These are phyloP conservation scores for Steinernema feltiae DNA, from an alignment of 1,140 invertebrate species.

Conservation along the genomic window DNA sequence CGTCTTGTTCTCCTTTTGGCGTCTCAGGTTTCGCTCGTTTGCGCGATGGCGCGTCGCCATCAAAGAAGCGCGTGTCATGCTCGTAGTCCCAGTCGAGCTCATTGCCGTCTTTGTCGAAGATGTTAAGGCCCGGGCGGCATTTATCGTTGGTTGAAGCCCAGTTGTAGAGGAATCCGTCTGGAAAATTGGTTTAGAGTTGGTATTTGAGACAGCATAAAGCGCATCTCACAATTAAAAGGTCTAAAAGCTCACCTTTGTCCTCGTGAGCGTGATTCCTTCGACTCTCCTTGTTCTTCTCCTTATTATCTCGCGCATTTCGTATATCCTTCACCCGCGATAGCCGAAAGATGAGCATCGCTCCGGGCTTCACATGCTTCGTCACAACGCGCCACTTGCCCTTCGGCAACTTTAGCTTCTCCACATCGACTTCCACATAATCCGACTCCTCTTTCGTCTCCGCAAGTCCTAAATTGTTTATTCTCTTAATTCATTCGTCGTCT, in stretches of 20 bases:
- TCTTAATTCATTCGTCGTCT: background rate
- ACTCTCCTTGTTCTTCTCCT: background rate
- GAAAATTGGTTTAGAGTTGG: too few relatives aligned
- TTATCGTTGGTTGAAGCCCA: slow-evolving; percentile 32
- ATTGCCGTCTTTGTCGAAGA: slow-evolving; percentile 50
- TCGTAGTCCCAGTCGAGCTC: slow-evolving; percentile 56
- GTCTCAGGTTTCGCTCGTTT: background rate
- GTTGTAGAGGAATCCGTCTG: slow-evolving; percentile 30
- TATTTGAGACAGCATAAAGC: slow-evolving; percentile 9
- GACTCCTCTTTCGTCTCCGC: slow-evolving; percentile 18
- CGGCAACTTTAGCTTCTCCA: slow-evolving; percentile 39
- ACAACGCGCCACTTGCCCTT: slow-evolving; percentile 52
- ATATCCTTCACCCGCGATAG: slow-evolving; percentile 42
- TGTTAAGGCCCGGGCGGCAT: slow-evolving; percentile 49
- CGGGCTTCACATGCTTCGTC: slow-evolving; percentile 42
- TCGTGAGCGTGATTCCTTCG: slow-evolving; percentile 31
- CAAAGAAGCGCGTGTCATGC: slow-evolving; percentile 53
- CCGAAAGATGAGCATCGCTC: slow-evolving; percentile 41
- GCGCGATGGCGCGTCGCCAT: slow-evolving; percentile 27
- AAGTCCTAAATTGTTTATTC: too few relatives aligned
- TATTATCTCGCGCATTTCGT: background rate
- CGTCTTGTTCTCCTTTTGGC: background rate
- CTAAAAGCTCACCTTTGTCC: slow-evolving; percentile 21
- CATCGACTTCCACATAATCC: slow-evolving; percentile 40
- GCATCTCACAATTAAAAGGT: background rate